phyloP scores from a whole-genome alignment of 2,797 vertebrate genomes.

The Denticeps clupeoides region DNA sequence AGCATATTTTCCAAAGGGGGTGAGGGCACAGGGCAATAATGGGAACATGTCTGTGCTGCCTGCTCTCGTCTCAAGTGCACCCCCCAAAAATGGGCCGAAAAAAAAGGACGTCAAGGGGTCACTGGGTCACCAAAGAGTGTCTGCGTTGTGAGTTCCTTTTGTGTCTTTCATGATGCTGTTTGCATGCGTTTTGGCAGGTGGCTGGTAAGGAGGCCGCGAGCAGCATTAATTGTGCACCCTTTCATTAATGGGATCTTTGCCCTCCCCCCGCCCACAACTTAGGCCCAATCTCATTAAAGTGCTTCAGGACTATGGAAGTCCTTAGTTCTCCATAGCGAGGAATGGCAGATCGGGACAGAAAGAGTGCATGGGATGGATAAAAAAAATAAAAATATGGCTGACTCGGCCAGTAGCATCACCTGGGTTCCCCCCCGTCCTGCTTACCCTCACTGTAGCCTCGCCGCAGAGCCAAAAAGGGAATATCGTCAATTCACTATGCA shows the following conservation, averaged over 20 bases:
- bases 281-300: slow-evolving; percentile 10
- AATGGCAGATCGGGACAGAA: no score
- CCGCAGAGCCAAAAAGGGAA: slow-evolving; percentile 46
- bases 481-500: slow-evolving; percentile 60
- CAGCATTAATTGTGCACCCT: slow-evolving; percentile 39
- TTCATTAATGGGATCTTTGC: slow-evolving; percentile 38
- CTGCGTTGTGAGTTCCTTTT: slow-evolving; percentile 30
- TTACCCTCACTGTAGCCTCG: no score
- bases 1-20: not conserved
- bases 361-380: no score
- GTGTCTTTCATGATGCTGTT: slow-evolving; percentile 38
- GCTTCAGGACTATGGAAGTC: not conserved
- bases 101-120: slow-evolving; percentile 28
- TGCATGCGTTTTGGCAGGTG: slow-evolving; percentile 53
- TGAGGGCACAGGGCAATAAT: slow-evolving; percentile 11
- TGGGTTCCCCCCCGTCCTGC: no score
- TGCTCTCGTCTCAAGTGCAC: slow-evolving; percentile 41
- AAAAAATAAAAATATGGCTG: no score
- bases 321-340: no score
- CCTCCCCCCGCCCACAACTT: slow-evolving; percentile 23
- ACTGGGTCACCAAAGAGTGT: slow-evolving; percentile 45
- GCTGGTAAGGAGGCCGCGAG: slow-evolving; percentile 45
- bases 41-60: slow-evolving; percentile 30
- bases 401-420: no score
- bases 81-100: slow-evolving; percentile 27